phyloP scores from a whole-genome alignment of 2,888 invertebrate genomes.

The Lasioglossum lativentre region DNA sequence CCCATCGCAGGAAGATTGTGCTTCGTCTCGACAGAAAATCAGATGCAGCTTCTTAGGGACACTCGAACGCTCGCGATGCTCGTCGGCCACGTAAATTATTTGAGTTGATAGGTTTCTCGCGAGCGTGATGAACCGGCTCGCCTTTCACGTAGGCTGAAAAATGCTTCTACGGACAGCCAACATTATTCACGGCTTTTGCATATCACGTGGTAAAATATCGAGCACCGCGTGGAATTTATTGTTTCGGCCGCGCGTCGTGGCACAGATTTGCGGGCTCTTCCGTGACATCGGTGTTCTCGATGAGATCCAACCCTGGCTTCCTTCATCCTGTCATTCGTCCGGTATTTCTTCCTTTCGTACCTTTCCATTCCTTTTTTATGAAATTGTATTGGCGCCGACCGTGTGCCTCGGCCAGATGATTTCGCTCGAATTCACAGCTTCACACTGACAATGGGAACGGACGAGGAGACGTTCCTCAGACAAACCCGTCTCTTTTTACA shows the following conservation, averaged over 20 bases:
- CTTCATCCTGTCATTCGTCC: neutral
- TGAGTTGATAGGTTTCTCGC: slow-evolving; percentile 36
- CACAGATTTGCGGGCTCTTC: slow-evolving; percentile 57
- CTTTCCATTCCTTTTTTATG: neutral
- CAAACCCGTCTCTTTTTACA: neutral
- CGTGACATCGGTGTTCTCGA: slow-evolving; percentile 27
- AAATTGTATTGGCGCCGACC: neutral
- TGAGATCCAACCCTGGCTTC: slow-evolving; percentile 28
- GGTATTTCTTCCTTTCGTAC: neutral
- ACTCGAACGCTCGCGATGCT: neutral
- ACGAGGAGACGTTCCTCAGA: neutral
- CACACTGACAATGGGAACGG: neutral
- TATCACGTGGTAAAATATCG: slow-evolving; percentile 58
- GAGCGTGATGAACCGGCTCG: slow-evolving; percentile 22
- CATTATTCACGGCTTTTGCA: slow-evolving; percentile 58
- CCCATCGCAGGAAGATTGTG: slow-evolving; percentile 45
- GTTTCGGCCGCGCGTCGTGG: slow-evolving; percentile 49
- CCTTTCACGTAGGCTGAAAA: slow-evolving; percentile 51
- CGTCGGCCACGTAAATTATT: slow-evolving; percentile 50
- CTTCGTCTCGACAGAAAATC: slow-evolving; percentile 43
- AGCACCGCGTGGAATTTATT: slow-evolving; percentile 57
- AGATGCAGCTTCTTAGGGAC: slow-evolving; percentile 25
- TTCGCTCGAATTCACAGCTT: neutral
- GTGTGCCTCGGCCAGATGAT: neutral
- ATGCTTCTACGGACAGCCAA: slow-evolving; percentile 40